Evolutionary conservation across 2,888 invertebrate species (phyloP).

Genomic region (Ptilodon capucinus): DNA sequence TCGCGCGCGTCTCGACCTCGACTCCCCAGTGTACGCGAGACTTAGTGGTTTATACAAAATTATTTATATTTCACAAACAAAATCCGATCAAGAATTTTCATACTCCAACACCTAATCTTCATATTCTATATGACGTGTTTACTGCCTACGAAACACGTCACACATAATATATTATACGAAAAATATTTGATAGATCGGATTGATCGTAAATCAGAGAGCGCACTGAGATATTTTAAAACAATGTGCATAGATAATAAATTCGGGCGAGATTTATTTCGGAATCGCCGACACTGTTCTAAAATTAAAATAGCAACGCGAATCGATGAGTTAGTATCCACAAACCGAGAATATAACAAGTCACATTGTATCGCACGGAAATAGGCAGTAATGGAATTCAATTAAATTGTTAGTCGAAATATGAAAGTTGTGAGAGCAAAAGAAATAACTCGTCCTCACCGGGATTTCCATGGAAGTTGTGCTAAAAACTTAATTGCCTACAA

Average conservation of each 20-base stretch:
- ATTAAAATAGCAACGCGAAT: constrained; percentile 12
- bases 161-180: neutral
- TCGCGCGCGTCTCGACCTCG: too few species aligned
- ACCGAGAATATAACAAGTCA: constrained; percentile 34
- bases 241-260: neutral
- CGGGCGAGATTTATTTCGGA: neutral
- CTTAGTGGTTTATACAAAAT: too few species aligned
- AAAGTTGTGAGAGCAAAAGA: constrained; percentile 36
- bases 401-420: constrained; percentile 50
- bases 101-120: neutral
- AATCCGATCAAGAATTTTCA: neutral
- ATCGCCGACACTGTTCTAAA: constrained; percentile 7
- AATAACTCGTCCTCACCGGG: neutral
- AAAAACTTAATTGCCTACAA: neutral
- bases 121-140: neutral
- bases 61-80: neutral
- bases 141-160: neutral
- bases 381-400: constrained; percentile 52
- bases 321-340: constrained; percentile 20
- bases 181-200: neutral
- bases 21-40: too few species aligned
- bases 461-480: neutral
- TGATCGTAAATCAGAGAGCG: neutral
- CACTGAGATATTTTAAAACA: neutral
- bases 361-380: constrained; percentile 29